Base-by-base conservation (phyloP, 2,797 vertebrate genomes). In the Danio aesculapii region DNA sequence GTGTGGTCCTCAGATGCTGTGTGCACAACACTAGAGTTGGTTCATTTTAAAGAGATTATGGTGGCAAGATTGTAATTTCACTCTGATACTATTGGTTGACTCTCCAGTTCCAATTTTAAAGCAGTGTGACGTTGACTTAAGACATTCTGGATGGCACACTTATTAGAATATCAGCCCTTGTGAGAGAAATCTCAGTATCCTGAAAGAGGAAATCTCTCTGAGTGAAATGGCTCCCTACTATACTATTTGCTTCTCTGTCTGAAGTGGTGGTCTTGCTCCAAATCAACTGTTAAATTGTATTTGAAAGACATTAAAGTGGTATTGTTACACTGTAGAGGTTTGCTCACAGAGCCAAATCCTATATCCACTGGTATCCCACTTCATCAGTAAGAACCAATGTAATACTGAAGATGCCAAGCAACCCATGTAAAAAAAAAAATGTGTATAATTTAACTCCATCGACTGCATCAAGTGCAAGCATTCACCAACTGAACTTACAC, bases 211-310 rank as follows among this genome's bases (percentile, higher is more conserved):
- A 83, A 89, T 88, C 86, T 88, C 61, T 77, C 19, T 81, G 82
- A 86, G 90, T 88, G 87, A 88, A 91, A 90, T 83, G 53, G 77
- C 77, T 87, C 8, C n/a, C 77, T 85, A 75, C 72, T 87, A 64
- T 72, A 84, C 81, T 77, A 82, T 84, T 81, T 80, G 63, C 75
- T 77, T 82, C 62, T 67, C 76, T 84, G 83, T 90, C 84, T 86
- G 79, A 75, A 81, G 63, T 81, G 81, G 47, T 76, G 82, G 77
- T 81, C 78, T 84, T 79, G 75, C 30, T 53, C 75, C 53, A 88
- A 90, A 90, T 91, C 84, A 87, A 86, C 85, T 87, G 84, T 85
- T 87, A 88, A 92, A 92, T 86, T 87, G 86, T 83, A 80, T 67
- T 83, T 78, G 86, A 88, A 80, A 75, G 83, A 86, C 87, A 79